Evolutionary conservation across 2,888 invertebrate species (phyloP).

Genomic region (Dascillus cervinus): DNA sequence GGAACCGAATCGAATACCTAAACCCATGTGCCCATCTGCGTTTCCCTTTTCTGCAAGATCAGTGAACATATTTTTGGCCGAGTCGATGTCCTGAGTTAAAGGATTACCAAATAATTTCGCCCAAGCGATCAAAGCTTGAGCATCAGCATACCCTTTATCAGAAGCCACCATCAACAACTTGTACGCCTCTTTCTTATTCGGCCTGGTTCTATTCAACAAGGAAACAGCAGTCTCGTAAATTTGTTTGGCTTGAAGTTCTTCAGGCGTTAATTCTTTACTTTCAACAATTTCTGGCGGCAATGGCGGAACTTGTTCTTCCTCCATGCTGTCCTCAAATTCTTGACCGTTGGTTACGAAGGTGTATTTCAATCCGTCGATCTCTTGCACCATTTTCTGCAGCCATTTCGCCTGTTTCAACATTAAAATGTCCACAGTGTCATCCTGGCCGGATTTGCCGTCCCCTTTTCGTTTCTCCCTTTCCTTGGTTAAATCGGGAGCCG

Average conservation of each 20-base stretch:
- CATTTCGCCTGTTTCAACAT: conserved; percentile 37
- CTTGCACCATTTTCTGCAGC: conserved; percentile 44
- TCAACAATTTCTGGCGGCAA: conserved; percentile 43
- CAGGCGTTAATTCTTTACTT: conserved; percentile 48
- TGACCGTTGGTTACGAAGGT: conserved; percentile 33
- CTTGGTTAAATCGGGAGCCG: conserved; percentile 40
- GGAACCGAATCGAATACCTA: conserved; percentile 36
- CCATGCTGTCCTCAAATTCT: conserved; percentile 34
- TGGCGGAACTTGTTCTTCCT: conserved; percentile 47
- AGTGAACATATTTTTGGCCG: conserved; percentile 69
- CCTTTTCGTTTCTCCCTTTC: conserved; percentile 35
- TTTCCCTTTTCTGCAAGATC: conserved; percentile 68
- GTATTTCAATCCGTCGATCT: conserved; percentile 36
- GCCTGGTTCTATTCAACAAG: conserved; percentile 62
- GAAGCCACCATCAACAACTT: conserved; percentile 72
- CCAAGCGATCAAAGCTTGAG: conserved; percentile 83
- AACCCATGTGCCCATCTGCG: conserved; percentile 80
- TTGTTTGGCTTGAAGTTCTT: conserved; percentile 65
- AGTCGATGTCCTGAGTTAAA: conserved; percentile 65
- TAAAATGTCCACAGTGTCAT: conserved; percentile 32
- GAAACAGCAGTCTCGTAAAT: conserved; percentile 65
- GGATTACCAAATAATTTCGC: conserved; percentile 78
- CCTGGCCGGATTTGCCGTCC: conserved; percentile 13
- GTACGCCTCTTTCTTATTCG: conserved; percentile 68
- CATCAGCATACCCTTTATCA: conserved; percentile 69